These are phyloP conservation scores for Beaufortia kweichowensis DNA, from an alignment of 2,113 vertebrate genomes.

Conservation along the genomic window DNA sequence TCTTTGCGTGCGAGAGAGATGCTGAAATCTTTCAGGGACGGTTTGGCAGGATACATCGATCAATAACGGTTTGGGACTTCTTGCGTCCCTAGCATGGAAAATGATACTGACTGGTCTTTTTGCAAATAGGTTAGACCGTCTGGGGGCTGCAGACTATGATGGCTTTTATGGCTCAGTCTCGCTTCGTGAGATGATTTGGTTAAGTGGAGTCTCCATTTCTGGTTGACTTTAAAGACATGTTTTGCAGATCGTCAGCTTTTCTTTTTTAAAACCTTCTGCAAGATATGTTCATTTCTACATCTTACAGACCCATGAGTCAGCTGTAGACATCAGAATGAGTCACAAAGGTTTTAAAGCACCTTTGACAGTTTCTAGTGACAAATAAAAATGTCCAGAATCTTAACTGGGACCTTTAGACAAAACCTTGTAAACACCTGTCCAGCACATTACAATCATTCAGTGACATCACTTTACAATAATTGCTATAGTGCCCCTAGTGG, in stretches of 20 bases:
- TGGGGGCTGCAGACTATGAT: neutral
- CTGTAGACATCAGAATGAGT: constrained; percentile 22
- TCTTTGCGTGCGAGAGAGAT: neutral
- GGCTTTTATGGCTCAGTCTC: constrained; percentile 5
- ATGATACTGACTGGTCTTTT: neutral
- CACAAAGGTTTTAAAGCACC: neutral
- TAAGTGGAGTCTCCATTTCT: constrained; percentile 28
- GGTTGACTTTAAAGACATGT: constrained; percentile 33
- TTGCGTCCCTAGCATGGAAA: neutral
- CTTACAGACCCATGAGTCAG: constrained; percentile 37
- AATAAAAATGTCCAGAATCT: too few species aligned
- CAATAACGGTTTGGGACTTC: neutral
- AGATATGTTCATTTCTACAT: constrained; percentile 11
- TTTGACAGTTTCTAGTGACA: neutral
- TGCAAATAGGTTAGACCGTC: neutral
- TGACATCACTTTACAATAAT: too few species aligned
- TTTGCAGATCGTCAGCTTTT: constrained; percentile 9
- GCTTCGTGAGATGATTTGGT: neutral
- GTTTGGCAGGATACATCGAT: neutral
- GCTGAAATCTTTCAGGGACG: constrained; percentile 13
- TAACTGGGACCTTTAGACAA: neutral
- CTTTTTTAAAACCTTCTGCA: neutral
- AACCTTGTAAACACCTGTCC: too few species aligned
- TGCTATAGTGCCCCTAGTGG: too few species aligned
- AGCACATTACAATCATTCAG: too few species aligned